Conservation (phyloP, 2,797 vertebrate genomes). For the Cheirogaleus major region DNA sequence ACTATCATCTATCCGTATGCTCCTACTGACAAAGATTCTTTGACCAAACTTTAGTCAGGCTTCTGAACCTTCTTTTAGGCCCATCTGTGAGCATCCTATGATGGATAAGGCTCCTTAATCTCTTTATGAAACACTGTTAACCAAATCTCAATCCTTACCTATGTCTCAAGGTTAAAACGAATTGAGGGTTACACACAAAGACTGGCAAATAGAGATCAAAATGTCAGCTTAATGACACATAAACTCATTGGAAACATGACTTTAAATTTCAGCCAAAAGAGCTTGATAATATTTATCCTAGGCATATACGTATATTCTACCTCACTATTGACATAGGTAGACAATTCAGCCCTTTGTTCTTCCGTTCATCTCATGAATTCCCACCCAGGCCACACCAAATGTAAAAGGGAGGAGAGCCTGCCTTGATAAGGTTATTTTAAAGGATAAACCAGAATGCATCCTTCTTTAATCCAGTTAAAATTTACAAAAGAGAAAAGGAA, state of each 20-base stretch:
- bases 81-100: not conserved
- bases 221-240: not conserved
- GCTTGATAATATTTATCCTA: not conserved
- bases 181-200: not conserved
- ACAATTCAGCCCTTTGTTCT: not conserved
- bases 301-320: not conserved
- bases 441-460: not conserved
- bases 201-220: not conserved
- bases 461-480: not conserved
- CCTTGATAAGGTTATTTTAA: not conserved
- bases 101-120: not conserved
- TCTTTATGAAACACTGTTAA: not conserved
- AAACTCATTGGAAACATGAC: not conserved
- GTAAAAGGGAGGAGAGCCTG: not conserved
- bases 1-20: not conserved
- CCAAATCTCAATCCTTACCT: not conserved
- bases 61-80: not conserved
- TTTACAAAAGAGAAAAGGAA: not conserved
- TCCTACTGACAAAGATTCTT: not conserved
- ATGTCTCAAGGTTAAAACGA: not conserved
- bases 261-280: not conserved
- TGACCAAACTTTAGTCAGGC: not conserved
- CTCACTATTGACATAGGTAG: not conserved
- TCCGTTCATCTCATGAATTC: not conserved
- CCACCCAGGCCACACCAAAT: not conserved